phyloP scores from a whole-genome alignment of 2,888 invertebrate genomes.

The Cephonodes hylas region DNA sequence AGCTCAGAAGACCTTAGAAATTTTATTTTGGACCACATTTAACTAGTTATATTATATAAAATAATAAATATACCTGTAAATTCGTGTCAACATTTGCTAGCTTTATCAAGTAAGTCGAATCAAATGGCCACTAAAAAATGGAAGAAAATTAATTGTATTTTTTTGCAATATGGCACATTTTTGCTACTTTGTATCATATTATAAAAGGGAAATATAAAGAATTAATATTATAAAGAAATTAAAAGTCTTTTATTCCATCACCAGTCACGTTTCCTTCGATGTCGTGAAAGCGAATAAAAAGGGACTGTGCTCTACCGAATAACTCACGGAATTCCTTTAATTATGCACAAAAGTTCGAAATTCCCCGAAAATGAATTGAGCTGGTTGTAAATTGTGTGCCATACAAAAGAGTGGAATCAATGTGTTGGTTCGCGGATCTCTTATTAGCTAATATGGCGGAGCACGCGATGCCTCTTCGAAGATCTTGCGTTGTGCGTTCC shows the following conservation, averaged over 20 bases:
- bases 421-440: constrained; percentile 17
- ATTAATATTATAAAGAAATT: background rate
- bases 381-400: constrained; percentile 1
- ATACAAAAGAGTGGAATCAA: constrained; percentile 21
- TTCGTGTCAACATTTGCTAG: too few species aligned
- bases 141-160: too few species aligned
- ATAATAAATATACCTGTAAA: too few species aligned
- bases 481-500: constrained; percentile 9
- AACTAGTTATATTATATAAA: too few species aligned
- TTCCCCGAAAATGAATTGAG: constrained; percentile 9
- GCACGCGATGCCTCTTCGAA: constrained; percentile 21
- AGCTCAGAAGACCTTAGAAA: too few species aligned
- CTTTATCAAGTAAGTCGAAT: too few species aligned
- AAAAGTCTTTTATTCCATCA: background rate
- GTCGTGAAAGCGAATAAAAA: background rate
- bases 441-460: constrained; percentile 20
- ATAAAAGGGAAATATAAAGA: background rate
- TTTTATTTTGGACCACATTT: too few species aligned
- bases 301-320: background rate
- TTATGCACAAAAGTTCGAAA: constrained; percentile 3
- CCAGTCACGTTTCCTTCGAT: constrained; percentile 17
- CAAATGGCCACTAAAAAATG: too few species aligned
- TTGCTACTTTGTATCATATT: background rate
- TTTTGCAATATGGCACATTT: too few species aligned
- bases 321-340: background rate